Evolutionary conservation across 1,140 invertebrate genomes (phyloP).

Genomic region (Anoplophora glabripennis): DNA sequence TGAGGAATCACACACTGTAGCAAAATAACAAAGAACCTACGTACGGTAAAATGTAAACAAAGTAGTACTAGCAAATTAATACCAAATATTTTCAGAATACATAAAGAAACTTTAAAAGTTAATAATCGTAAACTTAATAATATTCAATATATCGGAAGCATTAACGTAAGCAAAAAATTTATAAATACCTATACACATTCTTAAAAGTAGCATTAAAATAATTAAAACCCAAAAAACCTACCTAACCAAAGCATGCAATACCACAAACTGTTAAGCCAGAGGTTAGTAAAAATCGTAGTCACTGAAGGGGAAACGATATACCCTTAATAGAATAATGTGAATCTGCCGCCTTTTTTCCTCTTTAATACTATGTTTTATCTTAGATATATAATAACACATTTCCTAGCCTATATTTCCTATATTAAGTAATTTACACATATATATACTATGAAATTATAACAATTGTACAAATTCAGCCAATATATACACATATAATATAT

Average conservation of each 20-base stretch:
- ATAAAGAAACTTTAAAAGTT: neutral
- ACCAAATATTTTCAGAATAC: constrained; percentile 10
- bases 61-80: neutral
- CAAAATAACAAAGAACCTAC: constrained; percentile 17
- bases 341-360: constrained; percentile 19
- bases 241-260: too few relatives aligned
- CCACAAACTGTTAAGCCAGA: too few relatives aligned
- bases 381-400: constrained; percentile 39
- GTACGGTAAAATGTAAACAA: constrained; percentile 28
- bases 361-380: constrained; percentile 23
- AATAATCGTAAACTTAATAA: too few relatives aligned
- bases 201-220: too few relatives aligned
- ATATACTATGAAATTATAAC: constrained; percentile 50
- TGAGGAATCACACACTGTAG: neutral
- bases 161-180: too few relatives aligned
- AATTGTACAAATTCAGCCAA: constrained; percentile 48
- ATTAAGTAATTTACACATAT: constrained; percentile 32
- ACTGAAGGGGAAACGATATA: too few relatives aligned
- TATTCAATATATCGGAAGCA: too few relatives aligned
- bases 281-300: too few relatives aligned
- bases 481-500: constrained; percentile 41
- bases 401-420: constrained; percentile 29
- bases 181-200: too few relatives aligned
- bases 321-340: constrained; percentile 1
- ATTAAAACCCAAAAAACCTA: too few relatives aligned